Base-by-base conservation (phyloP, 2,797 vertebrate genomes). In the Argyrosomus regius region DNA sequence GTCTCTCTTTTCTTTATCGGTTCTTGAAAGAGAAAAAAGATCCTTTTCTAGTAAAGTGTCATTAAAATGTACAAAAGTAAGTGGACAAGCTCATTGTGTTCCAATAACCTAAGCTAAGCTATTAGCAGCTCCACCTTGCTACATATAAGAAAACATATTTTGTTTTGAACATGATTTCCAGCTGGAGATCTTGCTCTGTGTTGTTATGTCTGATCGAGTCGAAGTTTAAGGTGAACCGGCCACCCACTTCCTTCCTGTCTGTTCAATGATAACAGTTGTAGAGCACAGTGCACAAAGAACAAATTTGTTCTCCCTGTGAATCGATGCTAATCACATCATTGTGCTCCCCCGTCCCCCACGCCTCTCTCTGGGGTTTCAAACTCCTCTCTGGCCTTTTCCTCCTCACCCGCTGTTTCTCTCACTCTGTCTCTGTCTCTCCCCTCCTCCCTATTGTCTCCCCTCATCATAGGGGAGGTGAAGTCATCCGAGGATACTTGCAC, bases 301-400 rank as follows among this genome's bases (percentile, higher is more conserved):
- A 86, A 85, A 92, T 91, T 60, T 90, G 89, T 83, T 92, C 89
- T 86, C 84, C 59, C 77, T 61, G 82, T 78, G 82, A 92, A 91
- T 94, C 92, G 61, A 93, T 92, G 90, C 86, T 91, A 90, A 91
- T 92, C 87, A 84, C 92, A 90, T 92, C 87, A 90, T 75, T 73
- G 80, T 83, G 70, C 76, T 58, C 61, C 81, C 63, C 76, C 26
- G 13, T 80, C 77, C 81, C 78, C 76, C 68, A 39, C 58, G 54
- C 73, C 75, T 87, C 86, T 88, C 90, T 84, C 87, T 78, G 85
- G 87, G 87, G 88, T 71, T 92, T 92, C 83, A 87, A 80, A 72
- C 90, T 86, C 66, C 73, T 87, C 81, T 76, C 78, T 78, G 83
- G 85, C 80, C 79, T 81, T 87, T 87, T 87, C 78, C 43, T 85